A percentile compares a stretch with the other conserved stretches of the same genome.
Evolutionary conservation across 2,888 invertebrate genomes (phyloP).

Genomic region (Hedychridium roseum): DNA sequence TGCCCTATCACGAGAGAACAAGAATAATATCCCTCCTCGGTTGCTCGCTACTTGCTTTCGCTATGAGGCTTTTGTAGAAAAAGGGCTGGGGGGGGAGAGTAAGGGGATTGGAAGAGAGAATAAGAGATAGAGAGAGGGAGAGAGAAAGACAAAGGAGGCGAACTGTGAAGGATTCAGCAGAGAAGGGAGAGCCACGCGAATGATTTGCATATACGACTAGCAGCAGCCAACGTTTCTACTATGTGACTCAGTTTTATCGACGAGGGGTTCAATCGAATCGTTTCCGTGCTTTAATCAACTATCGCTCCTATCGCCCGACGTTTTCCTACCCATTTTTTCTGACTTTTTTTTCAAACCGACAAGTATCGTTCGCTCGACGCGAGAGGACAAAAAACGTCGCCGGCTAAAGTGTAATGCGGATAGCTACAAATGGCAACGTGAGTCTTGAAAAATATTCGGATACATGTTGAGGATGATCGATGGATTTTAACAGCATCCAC

Average conservation of each 20-base stretch:
- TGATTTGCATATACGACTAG: constrained; percentile 50
- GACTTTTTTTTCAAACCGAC: constrained; percentile 1
- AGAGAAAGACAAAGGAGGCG: constrained; percentile 18
- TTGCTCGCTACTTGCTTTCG: constrained; percentile 32
- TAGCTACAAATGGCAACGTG: no score
- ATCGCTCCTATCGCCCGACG: constrained; percentile 17
- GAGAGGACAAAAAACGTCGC: no score
- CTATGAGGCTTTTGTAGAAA: constrained; percentile 13
- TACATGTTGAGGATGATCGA: no score
- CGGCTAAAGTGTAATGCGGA: no score
- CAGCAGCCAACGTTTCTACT: constrained; percentile 52
- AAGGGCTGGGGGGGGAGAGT: constrained; percentile 1
- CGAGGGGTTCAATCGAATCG: constrained; percentile 41
- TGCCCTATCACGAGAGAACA: constrained; percentile 34
- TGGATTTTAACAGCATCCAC: no score
- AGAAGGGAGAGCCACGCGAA: constrained; percentile 45
- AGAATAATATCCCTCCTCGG: constrained; percentile 43
- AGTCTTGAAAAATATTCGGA: no score
- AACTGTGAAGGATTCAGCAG: no score
- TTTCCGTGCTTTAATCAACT: constrained; percentile 44
- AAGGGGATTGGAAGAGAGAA: constrained; percentile 5
- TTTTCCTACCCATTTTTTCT: constrained; percentile 1
- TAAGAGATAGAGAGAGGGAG: constrained; percentile 13
- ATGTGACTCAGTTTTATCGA: constrained; percentile 48
- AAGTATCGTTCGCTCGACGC: not conserved